Evolutionary conservation across 2,888 invertebrate genomes (phyloP), one percentile per base, ranked within the genome.

Genomic region (Corythucha ciliata): DNA sequence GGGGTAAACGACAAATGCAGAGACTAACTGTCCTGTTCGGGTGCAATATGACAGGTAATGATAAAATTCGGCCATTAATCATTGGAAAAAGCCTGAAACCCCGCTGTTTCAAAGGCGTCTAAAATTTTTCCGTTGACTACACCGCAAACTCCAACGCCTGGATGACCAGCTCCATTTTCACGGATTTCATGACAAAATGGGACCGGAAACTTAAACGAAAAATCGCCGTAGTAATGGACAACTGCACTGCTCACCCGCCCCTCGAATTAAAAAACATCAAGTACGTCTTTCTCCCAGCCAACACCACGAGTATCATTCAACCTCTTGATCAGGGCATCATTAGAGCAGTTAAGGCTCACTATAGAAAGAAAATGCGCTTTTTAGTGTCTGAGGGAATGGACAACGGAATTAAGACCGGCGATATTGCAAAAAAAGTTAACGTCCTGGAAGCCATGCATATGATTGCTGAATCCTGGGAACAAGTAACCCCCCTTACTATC

Each of bases 401-500:
- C 33, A 14, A 33, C 14, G 18, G 33, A 14, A 33, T 14, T 7
- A 5, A 14, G 8, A 55, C 54, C 25, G 39, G 33, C 32, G 45
- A 53, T 20, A 18, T 55, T 39, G 42, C 46, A 8, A 56, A 52
- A 25, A 57, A 46, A 29, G 45, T 60, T 48, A 48, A 12, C 25
- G 42, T 62, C 57, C 56, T 62, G 20, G 60, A 61, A 56, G 63
- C 62, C 52, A 61, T 62, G 52, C 52, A 59, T 49, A 60, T 61
- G 61, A 57, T 61, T 51, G 55, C 57, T 44, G 61, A 62, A 61
- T 60, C 61, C 47, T 63, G 61, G 63, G 57, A 61, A 57, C 57
- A 60, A 26, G 56, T 63, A 14, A 42, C 48, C 53, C 55, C 57
- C 48, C 55, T 47, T 36, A 61, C 59, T 50, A 61, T 61, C 57